These are phyloP conservation scores for Candoia aspera DNA, from an alignment of 2,113 vertebrate genomes.

Conservation along the genomic window DNA sequence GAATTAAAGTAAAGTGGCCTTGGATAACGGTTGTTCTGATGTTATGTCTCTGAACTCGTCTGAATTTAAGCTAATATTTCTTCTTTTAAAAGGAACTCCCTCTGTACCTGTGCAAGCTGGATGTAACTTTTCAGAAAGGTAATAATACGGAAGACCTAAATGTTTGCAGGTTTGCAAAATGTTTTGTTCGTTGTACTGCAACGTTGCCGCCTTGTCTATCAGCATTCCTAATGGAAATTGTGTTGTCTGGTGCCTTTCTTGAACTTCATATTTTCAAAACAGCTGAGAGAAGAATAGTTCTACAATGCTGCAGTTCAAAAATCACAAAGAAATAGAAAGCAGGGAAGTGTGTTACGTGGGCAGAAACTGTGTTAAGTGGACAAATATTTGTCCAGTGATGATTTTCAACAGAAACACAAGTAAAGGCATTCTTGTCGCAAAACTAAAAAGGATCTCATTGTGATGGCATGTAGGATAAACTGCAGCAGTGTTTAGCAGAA, in stretches of 20 bases:
- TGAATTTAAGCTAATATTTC: conserved; percentile 33
- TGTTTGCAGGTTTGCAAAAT: not conserved
- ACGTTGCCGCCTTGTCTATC: not conserved
- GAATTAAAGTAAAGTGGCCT: not conserved
- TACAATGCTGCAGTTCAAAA: not conserved
- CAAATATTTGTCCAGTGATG: not conserved
- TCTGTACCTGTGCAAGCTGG: conserved; percentile 88
- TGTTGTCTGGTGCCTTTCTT: not conserved
- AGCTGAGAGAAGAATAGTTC: not conserved
- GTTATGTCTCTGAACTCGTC: not conserved
- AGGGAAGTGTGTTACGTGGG: not conserved
- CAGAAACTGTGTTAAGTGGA: not conserved
- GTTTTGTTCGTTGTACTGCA: not conserved
- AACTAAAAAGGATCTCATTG: not conserved
- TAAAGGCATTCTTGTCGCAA: not conserved
- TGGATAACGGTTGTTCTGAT: not conserved
- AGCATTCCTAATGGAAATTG: not conserved
- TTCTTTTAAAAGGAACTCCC: conserved; percentile 88
- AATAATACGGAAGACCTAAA: conserved; percentile 37
- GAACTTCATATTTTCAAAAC: not conserved
- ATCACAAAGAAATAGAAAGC: not conserved
- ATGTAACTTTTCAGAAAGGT: conserved; percentile 95
- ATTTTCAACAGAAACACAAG: not conserved
- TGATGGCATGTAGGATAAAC: too few species aligned
- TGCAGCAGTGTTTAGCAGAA: too few species aligned